phyloP scores from a whole-genome alignment of 2,113 vertebrate species.

The Marmota flaviventris region DNA sequence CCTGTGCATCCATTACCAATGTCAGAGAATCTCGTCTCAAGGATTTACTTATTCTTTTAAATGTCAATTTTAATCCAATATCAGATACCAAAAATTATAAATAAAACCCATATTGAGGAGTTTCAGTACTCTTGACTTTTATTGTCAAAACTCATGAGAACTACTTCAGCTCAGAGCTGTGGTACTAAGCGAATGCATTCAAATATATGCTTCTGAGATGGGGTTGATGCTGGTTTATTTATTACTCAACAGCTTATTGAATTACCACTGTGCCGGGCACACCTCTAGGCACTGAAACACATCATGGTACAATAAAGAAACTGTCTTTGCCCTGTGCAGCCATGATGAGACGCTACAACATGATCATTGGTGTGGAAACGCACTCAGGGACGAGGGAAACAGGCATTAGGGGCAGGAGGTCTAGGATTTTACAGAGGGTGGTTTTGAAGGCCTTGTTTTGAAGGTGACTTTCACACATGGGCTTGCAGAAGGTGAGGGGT shows the following conservation, averaged over 20 bases:
- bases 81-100: background rate
- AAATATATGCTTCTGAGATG: background rate
- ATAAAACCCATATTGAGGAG: background rate
- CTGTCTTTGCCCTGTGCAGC: background rate
- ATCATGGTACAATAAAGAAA: background rate
- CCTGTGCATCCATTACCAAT: accelerated
- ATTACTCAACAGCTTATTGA: background rate
- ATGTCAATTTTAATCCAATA: background rate
- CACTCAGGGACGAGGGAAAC: background rate
- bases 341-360: too few species aligned
- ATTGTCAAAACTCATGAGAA: background rate
- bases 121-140: background rate
- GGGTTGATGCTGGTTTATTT: background rate
- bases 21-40: background rate
- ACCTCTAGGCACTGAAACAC: background rate
- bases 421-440: background rate
- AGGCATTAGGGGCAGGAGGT: background rate
- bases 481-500: background rate
- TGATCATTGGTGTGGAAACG: background rate
- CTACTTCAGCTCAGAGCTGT: background rate
- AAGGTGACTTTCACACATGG: background rate
- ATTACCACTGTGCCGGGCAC: background rate
- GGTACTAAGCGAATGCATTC: too few species aligned
- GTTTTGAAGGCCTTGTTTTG: background rate
- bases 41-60: background rate